Conservation (phyloP, 2,888 invertebrate species). For the Philhelius pedissequus region DNA sequence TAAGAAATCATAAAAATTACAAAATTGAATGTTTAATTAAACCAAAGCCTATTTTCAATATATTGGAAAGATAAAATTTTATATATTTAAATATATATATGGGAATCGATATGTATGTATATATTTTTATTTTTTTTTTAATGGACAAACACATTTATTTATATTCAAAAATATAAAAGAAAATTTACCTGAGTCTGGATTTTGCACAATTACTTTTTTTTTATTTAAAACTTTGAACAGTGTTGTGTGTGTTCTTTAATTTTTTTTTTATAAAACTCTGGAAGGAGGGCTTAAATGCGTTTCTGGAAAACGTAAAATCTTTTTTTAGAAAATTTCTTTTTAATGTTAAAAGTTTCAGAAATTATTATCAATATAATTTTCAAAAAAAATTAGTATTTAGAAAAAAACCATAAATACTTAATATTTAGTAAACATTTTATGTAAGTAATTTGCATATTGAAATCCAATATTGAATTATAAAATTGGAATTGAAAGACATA, state of each 20-base stretch:
- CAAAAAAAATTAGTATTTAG: constrained; percentile 12
- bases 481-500: constrained; percentile 28
- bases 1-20: constrained; percentile 10
- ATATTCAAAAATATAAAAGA: constrained; percentile 61
- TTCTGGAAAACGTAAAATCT: constrained; percentile 66
- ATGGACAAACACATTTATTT: constrained; percentile 65
- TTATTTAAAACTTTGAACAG: constrained; percentile 31
- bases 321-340: constrained; percentile 33
- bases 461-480: constrained; percentile 10
- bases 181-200: constrained; percentile 62
- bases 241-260: constrained; percentile 20
- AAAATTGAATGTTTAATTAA: background rate
- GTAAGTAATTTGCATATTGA: constrained; percentile 38
- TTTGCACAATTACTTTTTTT: constrained; percentile 39
- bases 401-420: background rate
- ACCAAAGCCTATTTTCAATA: constrained; percentile 41
- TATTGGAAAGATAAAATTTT: constrained; percentile 58
- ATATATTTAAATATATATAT: constrained; percentile 16
- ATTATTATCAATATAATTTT: constrained; percentile 14
- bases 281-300: constrained; percentile 45
- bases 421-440: background rate
- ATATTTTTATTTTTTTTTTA: constrained; percentile 1
- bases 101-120: constrained; percentile 5
- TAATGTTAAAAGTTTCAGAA: background rate
- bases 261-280: constrained; percentile 30